These are phyloP conservation scores for Enteromius afrohamiltoni DNA, from an alignment of 2,797 vertebrate genomes.

Conservation along the genomic window DNA sequence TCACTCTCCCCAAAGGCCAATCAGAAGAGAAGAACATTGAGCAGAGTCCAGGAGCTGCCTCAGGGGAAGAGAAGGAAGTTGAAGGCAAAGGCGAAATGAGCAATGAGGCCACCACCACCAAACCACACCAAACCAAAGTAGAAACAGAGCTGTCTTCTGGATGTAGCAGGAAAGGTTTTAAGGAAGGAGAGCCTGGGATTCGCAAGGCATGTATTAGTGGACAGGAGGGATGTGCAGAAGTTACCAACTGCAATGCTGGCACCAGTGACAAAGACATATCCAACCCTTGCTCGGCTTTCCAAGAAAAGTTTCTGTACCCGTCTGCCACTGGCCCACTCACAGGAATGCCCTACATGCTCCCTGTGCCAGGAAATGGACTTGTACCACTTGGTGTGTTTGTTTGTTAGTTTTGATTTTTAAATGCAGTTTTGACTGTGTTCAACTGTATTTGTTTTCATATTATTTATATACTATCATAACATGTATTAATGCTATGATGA, in stretches of 20 bases:
- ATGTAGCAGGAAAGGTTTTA: slow-evolving; percentile 73
- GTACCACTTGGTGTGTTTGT: slow-evolving; percentile 76
- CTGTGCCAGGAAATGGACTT: slow-evolving; percentile 77
- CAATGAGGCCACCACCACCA: slow-evolving; percentile 70
- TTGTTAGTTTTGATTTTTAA: neutral
- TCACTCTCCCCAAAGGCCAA: slow-evolving; percentile 76
- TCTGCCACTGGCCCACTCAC: slow-evolving; percentile 73
- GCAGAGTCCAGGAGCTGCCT: slow-evolving; percentile 73
- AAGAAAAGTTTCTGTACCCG: slow-evolving; percentile 84
- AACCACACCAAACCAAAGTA: slow-evolving; percentile 78
- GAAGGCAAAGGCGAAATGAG: slow-evolving; percentile 81
- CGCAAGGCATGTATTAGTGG: slow-evolving; percentile 75
- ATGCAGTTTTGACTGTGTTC: neutral
- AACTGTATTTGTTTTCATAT: neutral
- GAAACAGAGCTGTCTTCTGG: slow-evolving; percentile 72
- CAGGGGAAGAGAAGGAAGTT: slow-evolving; percentile 84
- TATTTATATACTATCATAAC: neutral
- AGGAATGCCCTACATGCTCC: slow-evolving; percentile 83
- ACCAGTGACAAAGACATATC: slow-evolving; percentile 80
- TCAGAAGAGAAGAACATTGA: slow-evolving; percentile 80
- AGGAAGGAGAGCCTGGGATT: slow-evolving; percentile 76
- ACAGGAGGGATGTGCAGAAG: slow-evolving; percentile 75
- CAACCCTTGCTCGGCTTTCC: slow-evolving; percentile 78
- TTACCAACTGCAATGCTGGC: slow-evolving; percentile 68
- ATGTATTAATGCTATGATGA: neutral